Conservation (phyloP, 2,888 invertebrate species). For the Euphydryas editha region DNA sequence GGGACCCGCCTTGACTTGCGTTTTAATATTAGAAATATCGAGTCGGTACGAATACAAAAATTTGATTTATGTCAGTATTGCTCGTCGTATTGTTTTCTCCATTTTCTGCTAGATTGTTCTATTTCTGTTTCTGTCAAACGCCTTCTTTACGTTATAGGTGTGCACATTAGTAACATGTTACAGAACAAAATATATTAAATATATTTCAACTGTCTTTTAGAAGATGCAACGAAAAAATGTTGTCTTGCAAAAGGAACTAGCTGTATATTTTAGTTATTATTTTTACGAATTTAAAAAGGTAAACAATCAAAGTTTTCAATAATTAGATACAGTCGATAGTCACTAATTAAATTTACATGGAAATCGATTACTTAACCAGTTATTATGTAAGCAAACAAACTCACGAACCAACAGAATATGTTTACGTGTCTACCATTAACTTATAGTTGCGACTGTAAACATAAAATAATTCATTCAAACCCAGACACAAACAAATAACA, state of each 20-base stretch:
- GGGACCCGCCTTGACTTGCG: conserved; percentile 55
- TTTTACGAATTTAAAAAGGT: too few species aligned
- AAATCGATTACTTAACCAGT: not conserved
- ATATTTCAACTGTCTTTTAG: not conserved
- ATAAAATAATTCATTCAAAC: not conserved
- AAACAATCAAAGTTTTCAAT: too few species aligned
- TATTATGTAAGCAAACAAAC: not conserved
- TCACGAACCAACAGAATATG: not conserved
- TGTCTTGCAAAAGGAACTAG: too few species aligned
- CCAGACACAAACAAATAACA: conserved; percentile 30
- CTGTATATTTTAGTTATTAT: too few species aligned
- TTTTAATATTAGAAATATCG: conserved; percentile 67
- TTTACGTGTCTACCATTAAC: not conserved
- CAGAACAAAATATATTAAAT: not conserved
- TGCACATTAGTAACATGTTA: conserved; percentile 15
- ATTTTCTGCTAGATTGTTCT: conserved; percentile 60
- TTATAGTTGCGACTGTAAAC: not conserved
- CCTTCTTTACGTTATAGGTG: conserved; percentile 47
- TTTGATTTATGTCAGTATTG: conserved; percentile 71
- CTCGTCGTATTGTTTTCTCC: conserved; percentile 68
- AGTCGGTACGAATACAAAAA: conserved; percentile 59
- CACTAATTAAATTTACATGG: too few species aligned
- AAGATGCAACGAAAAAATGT: too few species aligned
- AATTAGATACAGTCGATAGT: too few species aligned
- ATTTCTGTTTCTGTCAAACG: conserved; percentile 68